These are phyloP conservation scores for Drosophila fulvimacula DNA, from an alignment of 2,888 invertebrate species.

Conservation along the genomic window DNA sequence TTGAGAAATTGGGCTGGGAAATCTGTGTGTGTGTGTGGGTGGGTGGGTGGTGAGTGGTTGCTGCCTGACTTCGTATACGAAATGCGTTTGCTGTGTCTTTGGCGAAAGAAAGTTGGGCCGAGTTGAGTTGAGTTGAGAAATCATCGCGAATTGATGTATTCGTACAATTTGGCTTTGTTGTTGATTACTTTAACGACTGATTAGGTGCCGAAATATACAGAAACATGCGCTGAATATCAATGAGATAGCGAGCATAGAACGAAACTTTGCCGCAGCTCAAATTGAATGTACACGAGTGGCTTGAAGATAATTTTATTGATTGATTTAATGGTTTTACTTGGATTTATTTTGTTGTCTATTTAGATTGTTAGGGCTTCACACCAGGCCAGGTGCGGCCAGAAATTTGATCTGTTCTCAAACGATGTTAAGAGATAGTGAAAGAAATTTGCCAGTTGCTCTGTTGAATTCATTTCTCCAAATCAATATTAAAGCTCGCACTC, in stretches of 20 bases:
- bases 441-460: background rate
- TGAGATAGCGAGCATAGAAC: conserved; percentile 20
- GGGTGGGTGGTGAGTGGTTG: background rate
- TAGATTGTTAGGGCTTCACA: conserved; percentile 33
- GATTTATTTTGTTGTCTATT: conserved; percentile 38
- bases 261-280: conserved; percentile 34
- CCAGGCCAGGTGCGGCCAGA: conserved; percentile 21
- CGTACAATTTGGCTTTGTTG: conserved; percentile 64
- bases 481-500: conserved; percentile 1
- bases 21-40: background rate
- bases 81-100: conserved; percentile 71
- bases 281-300: conserved; percentile 55
- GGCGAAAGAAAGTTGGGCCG: conserved; percentile 18
- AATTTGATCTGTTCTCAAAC: background rate
- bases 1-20: conserved; percentile 51
- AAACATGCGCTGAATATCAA: conserved; percentile 54
- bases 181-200: conserved; percentile 69
- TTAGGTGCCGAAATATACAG: conserved; percentile 58
- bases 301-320: conserved; percentile 59
- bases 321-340: conserved; percentile 50
- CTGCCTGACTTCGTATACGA: conserved; percentile 11
- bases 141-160: conserved; percentile 64
- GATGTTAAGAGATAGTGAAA: background rate
- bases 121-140: conserved; percentile 50
- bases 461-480: too few species aligned